These are phyloP conservation scores for Leistus spinibarbis DNA, from an alignment of 2,888 invertebrate species.

Conservation along the genomic window DNA sequence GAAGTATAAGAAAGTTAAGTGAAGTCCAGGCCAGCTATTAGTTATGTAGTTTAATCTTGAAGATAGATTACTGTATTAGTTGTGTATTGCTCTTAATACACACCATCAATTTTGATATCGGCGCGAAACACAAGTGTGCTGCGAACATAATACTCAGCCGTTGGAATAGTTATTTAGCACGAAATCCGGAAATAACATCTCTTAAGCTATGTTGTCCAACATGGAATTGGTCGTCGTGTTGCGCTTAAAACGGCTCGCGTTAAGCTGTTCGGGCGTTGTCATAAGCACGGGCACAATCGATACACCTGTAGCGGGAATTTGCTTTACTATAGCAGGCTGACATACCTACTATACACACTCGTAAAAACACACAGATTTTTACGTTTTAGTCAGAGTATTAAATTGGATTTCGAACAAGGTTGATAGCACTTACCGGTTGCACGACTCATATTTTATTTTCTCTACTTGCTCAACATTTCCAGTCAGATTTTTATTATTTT, in stretches of 20 bases:
- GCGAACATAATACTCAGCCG: constrained; percentile 11
- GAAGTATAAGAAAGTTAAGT: background rate
- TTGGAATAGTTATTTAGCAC: constrained; percentile 34
- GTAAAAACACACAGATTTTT: constrained; percentile 8
- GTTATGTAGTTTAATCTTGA: background rate
- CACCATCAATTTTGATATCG: background rate
- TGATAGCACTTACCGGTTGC: background rate
- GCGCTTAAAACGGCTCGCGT: constrained; percentile 3
- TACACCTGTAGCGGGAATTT: constrained; percentile 27
- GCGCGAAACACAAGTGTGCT: background rate
- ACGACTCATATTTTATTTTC: background rate
- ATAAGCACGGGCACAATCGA: constrained; percentile 34
- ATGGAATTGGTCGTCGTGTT: background rate
- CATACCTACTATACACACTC: background rate
- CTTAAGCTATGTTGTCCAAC: constrained; percentile 11
- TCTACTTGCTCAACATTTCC: background rate
- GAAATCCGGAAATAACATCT: constrained; percentile 36
- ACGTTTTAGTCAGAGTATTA: background rate
- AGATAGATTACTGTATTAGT: background rate
- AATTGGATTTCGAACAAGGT: background rate
- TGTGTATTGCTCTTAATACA: background rate
- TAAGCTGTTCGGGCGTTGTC: constrained; percentile 21
- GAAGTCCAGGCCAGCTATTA: no score
- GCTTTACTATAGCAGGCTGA: background rate
- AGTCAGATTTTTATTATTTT: background rate